A percentile compares a stretch with the other conserved stretches of the same genome.
Evolutionary conservation across 2,113 vertebrate genomes (phyloP).

Genomic region (Ahaetulla prasina): DNA sequence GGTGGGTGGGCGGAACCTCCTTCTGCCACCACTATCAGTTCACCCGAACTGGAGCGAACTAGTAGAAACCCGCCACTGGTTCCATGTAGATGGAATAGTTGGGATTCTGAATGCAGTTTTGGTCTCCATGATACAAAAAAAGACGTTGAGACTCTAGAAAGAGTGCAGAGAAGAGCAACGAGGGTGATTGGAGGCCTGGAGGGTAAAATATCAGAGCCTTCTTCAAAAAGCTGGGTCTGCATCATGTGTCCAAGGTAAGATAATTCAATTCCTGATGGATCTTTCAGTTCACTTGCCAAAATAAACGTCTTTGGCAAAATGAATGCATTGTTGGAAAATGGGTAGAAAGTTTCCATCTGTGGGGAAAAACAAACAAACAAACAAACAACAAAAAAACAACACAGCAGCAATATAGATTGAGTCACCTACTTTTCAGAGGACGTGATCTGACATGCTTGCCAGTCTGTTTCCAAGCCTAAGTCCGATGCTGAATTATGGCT

Average conservation of each 20-base stretch:
- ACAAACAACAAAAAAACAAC: background rate
- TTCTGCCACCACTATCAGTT: no score
- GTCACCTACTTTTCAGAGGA: background rate
- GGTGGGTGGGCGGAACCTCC: no score
- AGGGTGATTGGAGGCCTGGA: background rate
- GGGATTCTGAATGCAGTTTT: no score
- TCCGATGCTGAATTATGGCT: background rate
- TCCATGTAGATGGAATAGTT: no score
- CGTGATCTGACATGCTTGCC: background rate
- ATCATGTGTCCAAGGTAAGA: background rate
- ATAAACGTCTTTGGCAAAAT: background rate
- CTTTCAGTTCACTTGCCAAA: background rate
- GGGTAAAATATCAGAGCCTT: background rate
- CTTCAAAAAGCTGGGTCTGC: background rate
- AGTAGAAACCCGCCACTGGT: no score
- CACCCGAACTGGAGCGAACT: no score
- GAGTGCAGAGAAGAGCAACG: background rate
- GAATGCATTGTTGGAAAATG: background rate
- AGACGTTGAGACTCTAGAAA: no score
- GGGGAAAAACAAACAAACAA: no score
- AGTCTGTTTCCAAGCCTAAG: background rate
- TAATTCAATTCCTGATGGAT: background rate
- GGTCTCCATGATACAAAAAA: no score
- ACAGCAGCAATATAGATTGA: background rate
- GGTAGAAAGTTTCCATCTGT: background rate